phyloP scores from a whole-genome alignment of 2,113 vertebrate genomes.

The Harpagus bidentatus region DNA sequence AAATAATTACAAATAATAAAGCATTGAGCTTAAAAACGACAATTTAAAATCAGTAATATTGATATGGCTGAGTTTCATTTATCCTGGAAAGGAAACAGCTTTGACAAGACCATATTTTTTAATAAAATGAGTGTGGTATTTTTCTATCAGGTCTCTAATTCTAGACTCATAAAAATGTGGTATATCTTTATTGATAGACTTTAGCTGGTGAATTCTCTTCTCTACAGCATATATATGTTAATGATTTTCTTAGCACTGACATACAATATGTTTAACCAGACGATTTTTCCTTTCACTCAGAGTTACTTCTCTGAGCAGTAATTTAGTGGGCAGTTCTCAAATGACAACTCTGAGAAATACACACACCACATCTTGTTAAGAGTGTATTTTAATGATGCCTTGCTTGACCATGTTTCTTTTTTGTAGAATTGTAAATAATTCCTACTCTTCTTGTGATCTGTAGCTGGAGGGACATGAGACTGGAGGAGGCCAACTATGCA shows the following conservation, averaged over 20 bases:
- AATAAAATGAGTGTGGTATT: constrained; percentile 26
- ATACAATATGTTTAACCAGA: constrained; percentile 50
- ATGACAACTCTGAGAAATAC: constrained; percentile 40
- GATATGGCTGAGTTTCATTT: constrained; percentile 23
- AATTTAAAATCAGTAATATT: constrained; percentile 41
- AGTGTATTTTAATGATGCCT: constrained; percentile 41
- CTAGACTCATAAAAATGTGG: constrained; percentile 44
- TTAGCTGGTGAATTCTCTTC: constrained; percentile 24
- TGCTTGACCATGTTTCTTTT: constrained; percentile 54
- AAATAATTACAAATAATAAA: constrained; percentile 57
- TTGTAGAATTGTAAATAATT: constrained; percentile 51
- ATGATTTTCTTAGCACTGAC: constrained; percentile 57
- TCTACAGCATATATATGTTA: constrained; percentile 46
- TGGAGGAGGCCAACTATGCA: not conserved
- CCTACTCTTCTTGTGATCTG: not conserved
- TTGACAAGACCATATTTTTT: constrained; percentile 39
- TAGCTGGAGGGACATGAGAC: not conserved
- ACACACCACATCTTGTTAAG: not conserved
- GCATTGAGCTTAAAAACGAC: constrained; percentile 1
- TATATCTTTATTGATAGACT: constrained; percentile 59
- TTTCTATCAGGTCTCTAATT: constrained; percentile 55
- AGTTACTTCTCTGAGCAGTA: constrained; percentile 47
- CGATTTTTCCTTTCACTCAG: constrained; percentile 24
- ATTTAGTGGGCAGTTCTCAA: constrained; percentile 60
- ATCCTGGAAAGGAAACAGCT: constrained; percentile 44